Percentiles rank a stretch among this genome's conserved stretches.
Conservation (phyloP, 2,113 vertebrate genomes). For the Machaerirhynchus nigripectus region DNA sequence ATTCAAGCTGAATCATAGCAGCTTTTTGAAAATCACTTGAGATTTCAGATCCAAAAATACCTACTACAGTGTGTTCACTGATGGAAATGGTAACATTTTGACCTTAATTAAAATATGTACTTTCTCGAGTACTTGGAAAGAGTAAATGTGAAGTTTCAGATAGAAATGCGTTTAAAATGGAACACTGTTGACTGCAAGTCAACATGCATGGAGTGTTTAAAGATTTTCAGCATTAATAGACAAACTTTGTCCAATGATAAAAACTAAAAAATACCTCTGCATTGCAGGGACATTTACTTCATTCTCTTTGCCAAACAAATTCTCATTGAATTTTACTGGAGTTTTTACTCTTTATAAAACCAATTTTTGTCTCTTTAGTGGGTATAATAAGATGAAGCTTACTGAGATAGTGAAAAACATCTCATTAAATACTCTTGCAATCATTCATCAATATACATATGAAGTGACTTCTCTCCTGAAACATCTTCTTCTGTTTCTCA, state of each 20-base stretch:
- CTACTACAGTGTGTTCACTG: background rate
- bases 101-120: background rate
- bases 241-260: background rate
- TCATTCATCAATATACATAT: background rate
- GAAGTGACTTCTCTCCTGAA: background rate
- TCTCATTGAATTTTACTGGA: background rate
- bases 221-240: background rate
- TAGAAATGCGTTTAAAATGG: background rate
- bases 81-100: background rate
- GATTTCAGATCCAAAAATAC: background rate
- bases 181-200: background rate
- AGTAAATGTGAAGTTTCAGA: background rate
- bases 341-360: background rate
- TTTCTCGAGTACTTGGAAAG: background rate
- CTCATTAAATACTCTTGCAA: background rate
- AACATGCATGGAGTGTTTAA: background rate
- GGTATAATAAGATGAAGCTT: background rate
- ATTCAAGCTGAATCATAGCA: background rate
- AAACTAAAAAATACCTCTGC: background rate
- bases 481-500: background rate
- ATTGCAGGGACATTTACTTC: background rate
- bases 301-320: background rate
- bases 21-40: conserved; percentile 1
- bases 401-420: background rate
- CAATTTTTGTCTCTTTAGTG: background rate